Percentiles rank a stretch among this genome's conserved stretches.
phyloP scores from a whole-genome alignment of 2,888 invertebrate genomes.

The Alitta virens region DNA sequence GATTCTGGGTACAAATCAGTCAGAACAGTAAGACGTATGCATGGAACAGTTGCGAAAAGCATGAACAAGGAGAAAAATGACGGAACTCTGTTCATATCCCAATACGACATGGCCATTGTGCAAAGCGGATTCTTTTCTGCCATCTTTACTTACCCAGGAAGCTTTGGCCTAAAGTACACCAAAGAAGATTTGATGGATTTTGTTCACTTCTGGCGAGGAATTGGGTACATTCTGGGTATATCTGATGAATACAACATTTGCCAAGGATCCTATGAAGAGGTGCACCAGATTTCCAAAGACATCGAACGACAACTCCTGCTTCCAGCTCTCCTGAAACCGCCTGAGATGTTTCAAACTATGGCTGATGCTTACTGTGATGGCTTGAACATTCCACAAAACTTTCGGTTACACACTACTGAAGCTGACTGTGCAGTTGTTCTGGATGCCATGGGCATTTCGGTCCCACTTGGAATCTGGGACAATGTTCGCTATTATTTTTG shows the following conservation, averaged over 20 bases:
- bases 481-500: background rate
- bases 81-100: constrained; percentile 65
- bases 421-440: constrained; percentile 28
- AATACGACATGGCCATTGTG: constrained; percentile 81
- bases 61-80: constrained; percentile 30
- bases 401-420: constrained; percentile 24
- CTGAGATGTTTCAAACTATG: constrained; percentile 39
- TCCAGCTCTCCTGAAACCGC: constrained; percentile 35
- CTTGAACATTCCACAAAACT: constrained; percentile 18
- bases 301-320: constrained; percentile 38
- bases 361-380: constrained; percentile 41
- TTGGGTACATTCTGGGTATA: constrained; percentile 79
- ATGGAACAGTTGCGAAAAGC: constrained; percentile 61
- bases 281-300: constrained; percentile 35
- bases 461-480: background rate
- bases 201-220: constrained; percentile 79
- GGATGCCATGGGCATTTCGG: constrained; percentile 22
- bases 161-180: constrained; percentile 67
- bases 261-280: constrained; percentile 31
- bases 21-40: constrained; percentile 57
- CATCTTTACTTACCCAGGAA: constrained; percentile 64
- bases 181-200: constrained; percentile 72
- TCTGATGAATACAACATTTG: constrained; percentile 63
- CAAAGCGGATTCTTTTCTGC: constrained; percentile 86
- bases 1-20: constrained; percentile 59